These are phyloP conservation scores for Colletes collaris DNA, from an alignment of 2,888 invertebrate species.

Conservation along the genomic window DNA sequence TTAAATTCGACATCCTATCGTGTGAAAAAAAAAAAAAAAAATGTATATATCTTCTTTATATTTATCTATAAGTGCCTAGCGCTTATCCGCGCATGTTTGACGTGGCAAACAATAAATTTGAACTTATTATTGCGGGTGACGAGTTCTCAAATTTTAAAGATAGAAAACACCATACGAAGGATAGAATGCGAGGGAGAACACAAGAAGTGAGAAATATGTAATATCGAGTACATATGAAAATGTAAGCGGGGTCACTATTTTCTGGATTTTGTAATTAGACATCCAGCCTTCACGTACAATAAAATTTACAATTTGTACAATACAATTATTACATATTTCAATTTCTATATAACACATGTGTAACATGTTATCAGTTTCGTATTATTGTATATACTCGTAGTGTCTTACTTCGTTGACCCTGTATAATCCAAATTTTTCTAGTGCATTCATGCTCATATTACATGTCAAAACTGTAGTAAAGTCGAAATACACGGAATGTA, in stretches of 20 bases:
- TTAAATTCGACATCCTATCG: slow-evolving; percentile 16
- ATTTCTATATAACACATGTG: slow-evolving; percentile 34
- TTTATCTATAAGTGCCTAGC: slow-evolving; percentile 69
- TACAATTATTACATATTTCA: slow-evolving; percentile 29
- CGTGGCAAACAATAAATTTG: slow-evolving; percentile 61
- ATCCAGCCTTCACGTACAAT: slow-evolving; percentile 38
- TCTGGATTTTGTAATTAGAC: slow-evolving; percentile 29
- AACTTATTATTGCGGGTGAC: slow-evolving; percentile 46
- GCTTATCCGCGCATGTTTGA: slow-evolving; percentile 67
- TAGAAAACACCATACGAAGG: slow-evolving; percentile 23
- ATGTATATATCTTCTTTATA: slow-evolving; percentile 49
- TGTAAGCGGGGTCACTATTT: slow-evolving; percentile 32
- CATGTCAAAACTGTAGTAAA: too few relatives aligned
- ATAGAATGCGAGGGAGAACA: background rate
- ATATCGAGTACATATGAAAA: slow-evolving; percentile 29
- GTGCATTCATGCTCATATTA: too few relatives aligned
- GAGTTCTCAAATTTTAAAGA: slow-evolving; percentile 62
- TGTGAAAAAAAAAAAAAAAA: background rate
- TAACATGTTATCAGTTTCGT: slow-evolving; percentile 25
- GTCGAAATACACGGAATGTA: background rate
- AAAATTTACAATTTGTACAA: slow-evolving; percentile 35
- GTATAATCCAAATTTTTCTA: slow-evolving; percentile 7
- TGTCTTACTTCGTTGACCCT: slow-evolving; percentile 19
- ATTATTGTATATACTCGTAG: slow-evolving; percentile 25
- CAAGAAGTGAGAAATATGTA: slow-evolving; percentile 20